Conservation (phyloP, 35 echinoderm and acorn worm genomes). For the Ophioderma brevispina region DNA sequence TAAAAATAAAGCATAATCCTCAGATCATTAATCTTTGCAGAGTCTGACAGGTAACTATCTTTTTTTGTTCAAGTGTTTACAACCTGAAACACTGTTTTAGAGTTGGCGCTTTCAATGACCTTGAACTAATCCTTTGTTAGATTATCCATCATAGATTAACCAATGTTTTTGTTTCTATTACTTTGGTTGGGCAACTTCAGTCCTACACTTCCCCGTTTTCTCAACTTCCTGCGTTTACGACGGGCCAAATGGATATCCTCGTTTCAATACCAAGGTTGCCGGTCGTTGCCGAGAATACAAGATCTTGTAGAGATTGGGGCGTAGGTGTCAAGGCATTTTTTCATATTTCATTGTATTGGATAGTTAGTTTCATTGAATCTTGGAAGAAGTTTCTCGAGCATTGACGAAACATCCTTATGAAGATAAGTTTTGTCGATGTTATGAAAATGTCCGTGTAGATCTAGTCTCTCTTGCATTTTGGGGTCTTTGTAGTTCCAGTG, state of each 20-base stretch:
- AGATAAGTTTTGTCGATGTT: no score
- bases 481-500: no score
- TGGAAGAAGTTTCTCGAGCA: no score
- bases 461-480: no score
- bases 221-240: slow-evolving; percentile 17
- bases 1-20: neutral
- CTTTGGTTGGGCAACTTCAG: neutral
- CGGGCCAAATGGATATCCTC: slow-evolving; percentile 37
- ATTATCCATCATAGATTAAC: slow-evolving; percentile 8
- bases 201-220: neutral
- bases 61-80: neutral
- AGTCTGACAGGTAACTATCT: neutral
- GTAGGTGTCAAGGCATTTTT: neutral
- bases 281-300: neutral
- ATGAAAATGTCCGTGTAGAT: no score
- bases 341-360: neutral
- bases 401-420: no score
- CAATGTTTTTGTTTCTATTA: neutral
- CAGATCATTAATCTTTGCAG: neutral
- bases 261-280: slow-evolving; percentile 13
- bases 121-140: slow-evolving; percentile 15
- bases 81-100: slow-evolving; percentile 16
- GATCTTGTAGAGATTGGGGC: slow-evolving; percentile 16
- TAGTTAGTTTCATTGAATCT: neutral
- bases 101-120: neutral